A percentile compares a stretch with the other conserved stretches of the same genome.
Evolutionary conservation across 2,113 vertebrate species (phyloP).

Genomic region (Paratilapia polleni): DNA sequence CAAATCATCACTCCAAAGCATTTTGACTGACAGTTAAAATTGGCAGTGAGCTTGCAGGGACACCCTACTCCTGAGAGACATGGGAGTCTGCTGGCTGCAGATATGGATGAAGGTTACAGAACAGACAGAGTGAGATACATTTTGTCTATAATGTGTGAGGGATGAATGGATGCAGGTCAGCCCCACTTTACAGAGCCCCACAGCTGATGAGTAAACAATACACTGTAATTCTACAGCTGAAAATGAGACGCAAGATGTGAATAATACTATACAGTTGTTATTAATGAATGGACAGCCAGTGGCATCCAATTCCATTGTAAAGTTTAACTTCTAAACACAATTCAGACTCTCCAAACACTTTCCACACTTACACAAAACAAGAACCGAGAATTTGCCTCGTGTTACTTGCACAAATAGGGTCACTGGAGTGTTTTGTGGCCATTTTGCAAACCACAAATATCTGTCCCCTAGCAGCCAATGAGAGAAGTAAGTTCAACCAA

Average conservation of each 20-base stretch:
- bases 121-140: slow-evolving; percentile 16
- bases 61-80: slow-evolving; percentile 31
- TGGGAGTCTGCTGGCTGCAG: slow-evolving; percentile 53
- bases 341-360: too few relatives aligned
- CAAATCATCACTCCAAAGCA: slow-evolving; percentile 22
- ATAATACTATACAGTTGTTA: too few relatives aligned
- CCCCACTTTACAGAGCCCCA: neutral
- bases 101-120: slow-evolving; percentile 49
- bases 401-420: neutral
- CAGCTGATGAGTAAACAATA: neutral
- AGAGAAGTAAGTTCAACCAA: neutral
- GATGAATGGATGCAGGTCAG: slow-evolving; percentile 28
- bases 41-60: slow-evolving; percentile 58
- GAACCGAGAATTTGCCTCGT: fast-evolving
- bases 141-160: neutral
- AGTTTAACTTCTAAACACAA: too few relatives aligned
- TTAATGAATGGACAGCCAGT: too few relatives aligned
- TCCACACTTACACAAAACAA: neutral
- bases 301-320: too few relatives aligned
- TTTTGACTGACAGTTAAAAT: slow-evolving; percentile 52
- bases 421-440: neutral
- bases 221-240: neutral
- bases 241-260: neutral
- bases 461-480: neutral
- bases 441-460: neutral